Conservation (phyloP, 1,140 invertebrate genomes). For the Thaumetopoea pityocampa region DNA sequence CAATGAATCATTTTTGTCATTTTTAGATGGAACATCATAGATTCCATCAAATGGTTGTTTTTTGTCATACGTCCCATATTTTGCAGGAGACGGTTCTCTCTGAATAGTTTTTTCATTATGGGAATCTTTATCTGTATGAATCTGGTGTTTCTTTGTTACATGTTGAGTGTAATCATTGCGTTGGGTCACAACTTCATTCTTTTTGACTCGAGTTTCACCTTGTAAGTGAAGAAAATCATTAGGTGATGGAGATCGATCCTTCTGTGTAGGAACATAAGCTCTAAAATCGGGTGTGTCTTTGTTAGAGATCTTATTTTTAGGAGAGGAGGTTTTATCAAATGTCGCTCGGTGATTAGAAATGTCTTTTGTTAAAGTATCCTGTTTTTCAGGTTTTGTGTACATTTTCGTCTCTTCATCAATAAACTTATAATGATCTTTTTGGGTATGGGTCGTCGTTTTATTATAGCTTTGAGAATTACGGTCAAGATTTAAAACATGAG, state of each 20-base stretch:
- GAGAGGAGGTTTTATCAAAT: constrained; percentile 19
- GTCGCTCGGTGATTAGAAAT: neutral
- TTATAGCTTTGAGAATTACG: constrained; percentile 15
- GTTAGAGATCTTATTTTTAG: constrained; percentile 12
- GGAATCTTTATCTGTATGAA: constrained; percentile 10
- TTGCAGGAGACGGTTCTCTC: constrained; percentile 28
- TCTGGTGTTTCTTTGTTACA: neutral
- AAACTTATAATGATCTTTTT: constrained; percentile 51
- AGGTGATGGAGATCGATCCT: constrained; percentile 15
- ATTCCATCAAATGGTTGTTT: constrained; percentile 15
- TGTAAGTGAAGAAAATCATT: constrained; percentile 22
- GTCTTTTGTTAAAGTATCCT: constrained; percentile 5
- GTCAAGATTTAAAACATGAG: constrained; percentile 23
- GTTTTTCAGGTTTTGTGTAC: constrained; percentile 29
- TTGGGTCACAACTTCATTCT: neutral
- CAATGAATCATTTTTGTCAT: constrained; percentile 19
- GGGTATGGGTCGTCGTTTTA: constrained; percentile 25
- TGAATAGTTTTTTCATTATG: constrained; percentile 1
- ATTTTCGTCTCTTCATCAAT: constrained; percentile 63
- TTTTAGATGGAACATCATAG: constrained; percentile 9
- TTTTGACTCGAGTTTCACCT: neutral
- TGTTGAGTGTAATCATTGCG: constrained; percentile 2
- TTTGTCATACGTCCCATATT: constrained; percentile 36
- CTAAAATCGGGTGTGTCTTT: constrained; percentile 13
- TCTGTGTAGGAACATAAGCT: neutral